Conservation (phyloP, 2,113 vertebrate species). For the Paracanthobrama guichenoti region DNA sequence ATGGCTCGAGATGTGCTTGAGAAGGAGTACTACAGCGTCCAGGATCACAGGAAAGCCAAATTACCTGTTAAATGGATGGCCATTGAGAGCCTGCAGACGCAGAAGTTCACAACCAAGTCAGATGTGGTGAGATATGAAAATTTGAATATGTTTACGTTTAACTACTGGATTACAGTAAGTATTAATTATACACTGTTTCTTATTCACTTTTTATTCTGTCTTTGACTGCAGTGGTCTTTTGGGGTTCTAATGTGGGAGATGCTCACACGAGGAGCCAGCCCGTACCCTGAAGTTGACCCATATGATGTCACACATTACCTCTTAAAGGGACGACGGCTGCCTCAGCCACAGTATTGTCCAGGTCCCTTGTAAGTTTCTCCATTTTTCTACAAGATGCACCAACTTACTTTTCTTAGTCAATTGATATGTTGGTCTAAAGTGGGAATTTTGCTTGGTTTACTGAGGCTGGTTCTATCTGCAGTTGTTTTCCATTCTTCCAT, state of each 20-base stretch:
- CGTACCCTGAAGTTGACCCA: conserved; percentile 87
- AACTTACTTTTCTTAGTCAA: background rate
- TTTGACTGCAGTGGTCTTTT: conserved; percentile 86
- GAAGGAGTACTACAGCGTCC: conserved; percentile 95
- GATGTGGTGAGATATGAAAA: conserved; percentile 84
- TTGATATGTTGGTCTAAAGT: too few species aligned
- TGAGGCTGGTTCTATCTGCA: background rate
- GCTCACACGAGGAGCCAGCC: conserved; percentile 89
- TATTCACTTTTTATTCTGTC: background rate
- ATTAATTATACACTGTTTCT: background rate
- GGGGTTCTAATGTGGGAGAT: conserved; percentile 95
- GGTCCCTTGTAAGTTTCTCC: conserved; percentile 84
- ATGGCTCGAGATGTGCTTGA: conserved; percentile 89
- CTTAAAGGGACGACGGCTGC: conserved; percentile 84
- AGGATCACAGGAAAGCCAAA: conserved; percentile 80
- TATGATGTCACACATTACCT: conserved; percentile 90
- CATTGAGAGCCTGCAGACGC: conserved; percentile 92
- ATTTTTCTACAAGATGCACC: background rate
- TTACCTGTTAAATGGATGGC: conserved; percentile 99
- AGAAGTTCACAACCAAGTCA: conserved; percentile 94
- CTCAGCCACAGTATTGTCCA: conserved; percentile 89
- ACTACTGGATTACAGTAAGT: background rate
- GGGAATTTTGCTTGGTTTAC: background rate
- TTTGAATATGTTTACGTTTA: background rate
- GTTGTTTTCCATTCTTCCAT: background rate